Base-by-base conservation (phyloP, 2,888 invertebrate species). In the Parapristionchus giblindavisi region DNA sequence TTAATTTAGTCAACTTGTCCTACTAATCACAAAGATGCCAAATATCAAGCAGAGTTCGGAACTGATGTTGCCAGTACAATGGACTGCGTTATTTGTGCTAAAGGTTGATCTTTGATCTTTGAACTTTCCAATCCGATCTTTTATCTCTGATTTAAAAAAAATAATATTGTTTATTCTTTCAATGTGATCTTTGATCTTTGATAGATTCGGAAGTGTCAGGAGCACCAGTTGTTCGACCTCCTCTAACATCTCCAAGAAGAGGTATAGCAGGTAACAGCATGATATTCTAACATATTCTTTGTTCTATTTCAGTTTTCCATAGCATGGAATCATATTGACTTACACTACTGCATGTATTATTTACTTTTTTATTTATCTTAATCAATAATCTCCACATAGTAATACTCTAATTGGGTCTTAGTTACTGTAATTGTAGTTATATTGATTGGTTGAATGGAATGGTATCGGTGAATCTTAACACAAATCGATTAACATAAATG, bases 181-280 rank as follows among this genome's bases (percentile, higher is more conserved):
- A n/a, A n/a, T n/a, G n/a, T 27, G 56, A 56, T 56, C 56, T 56
- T 56, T 56, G 56, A 56, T 56, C 29, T 56, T 27, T 61, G n/a
- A 27, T 14, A 65, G 63, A 43, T 21, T 43, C 63, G 29, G 63
- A 65, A 17, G 43, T 65, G 14, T 29, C 29, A 11, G 21, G 3
- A 21, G 21, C n/a, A 8, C 29, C 34, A 29, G 43, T 43, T 1
- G 63, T 43, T 21, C 40, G 40, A 14, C 63, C 29, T 29, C 63
- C 63, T 43, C 21, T 65, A 43, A 1, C 63, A n/a, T 43, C 70
- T 27, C 70, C 70, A 8, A 71, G 70, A 71, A 14, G 56, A 71
- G 70, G 70, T 71, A 71, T 71, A 56, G 29, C 70, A 38, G 43
- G 70, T 38, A 40, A 71, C 29, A 56, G 56, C 70, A 71, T 32